Base-by-base conservation (phyloP, 2,113 vertebrate genomes). In the Microcebus jonahi region DNA sequence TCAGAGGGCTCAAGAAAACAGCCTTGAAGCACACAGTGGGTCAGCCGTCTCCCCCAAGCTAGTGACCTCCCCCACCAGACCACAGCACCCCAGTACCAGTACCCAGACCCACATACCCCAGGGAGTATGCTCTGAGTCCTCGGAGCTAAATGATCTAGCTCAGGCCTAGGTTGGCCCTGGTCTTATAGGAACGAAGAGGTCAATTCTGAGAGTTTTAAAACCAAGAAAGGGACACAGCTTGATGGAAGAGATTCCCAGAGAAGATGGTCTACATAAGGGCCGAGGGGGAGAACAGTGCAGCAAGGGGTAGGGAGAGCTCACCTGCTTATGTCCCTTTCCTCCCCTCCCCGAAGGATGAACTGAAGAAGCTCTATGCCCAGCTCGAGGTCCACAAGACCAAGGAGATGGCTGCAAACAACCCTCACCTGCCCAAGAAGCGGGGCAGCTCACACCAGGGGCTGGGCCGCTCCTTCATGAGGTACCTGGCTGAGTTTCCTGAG, bases 331-430 rank as follows among this genome's bases (percentile, higher is more conserved):
- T 18, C n/a, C 73, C 12, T 12, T 18, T 29, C 73, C 8, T 12
- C 10, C 48, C 27, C 27, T 18, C 12, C 55, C 59, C 83, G 1
- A 91, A 99, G 99, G 99, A 99, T 48, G 99, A 99, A 98, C 97
- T 99, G 96, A 99, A 99, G 98, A 99, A 99, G 98, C 99, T 99
- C 82, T 99, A 99, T 88, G 91, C 98, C 63, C 99, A 99, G 98
- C 98, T 99, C 88, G 99, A 99, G 98, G 98, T 99, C 90, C 98
- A 99, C 96, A 99, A 99, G 98, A 99, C 99, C 27, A 99, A 99
- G 97, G 99, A 99, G 98, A 99, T 99, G 99, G 97, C 98, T 0
- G 96, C 98, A 83, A 99, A 99, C 98, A 99, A 99, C 98, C 99
- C 99, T 12, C 99, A 99, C 97, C 98, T 99, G 84, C 98, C 98